A percentile compares a stretch with the other conserved stretches of the same genome.
These are phyloP conservation scores for Penelope pileata DNA, from an alignment of 2,113 vertebrate species.

Conservation along the genomic window DNA sequence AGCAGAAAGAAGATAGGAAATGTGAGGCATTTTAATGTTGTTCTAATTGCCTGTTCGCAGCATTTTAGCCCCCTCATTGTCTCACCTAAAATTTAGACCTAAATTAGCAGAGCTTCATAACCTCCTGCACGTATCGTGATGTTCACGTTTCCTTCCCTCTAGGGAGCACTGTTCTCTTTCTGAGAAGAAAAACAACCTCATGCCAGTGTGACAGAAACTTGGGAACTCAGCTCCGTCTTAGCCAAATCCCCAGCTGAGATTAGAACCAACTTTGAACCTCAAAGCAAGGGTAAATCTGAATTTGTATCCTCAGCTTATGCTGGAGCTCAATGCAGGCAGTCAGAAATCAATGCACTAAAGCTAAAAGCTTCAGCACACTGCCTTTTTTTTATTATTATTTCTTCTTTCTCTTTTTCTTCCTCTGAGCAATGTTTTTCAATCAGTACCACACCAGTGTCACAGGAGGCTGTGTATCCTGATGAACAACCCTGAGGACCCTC, in stretches of 20 bases:
- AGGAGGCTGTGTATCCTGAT: not conserved
- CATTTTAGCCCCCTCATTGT: not conserved
- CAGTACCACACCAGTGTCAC: not conserved
- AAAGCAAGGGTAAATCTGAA: constrained; percentile 58
- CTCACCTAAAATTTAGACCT: not conserved
- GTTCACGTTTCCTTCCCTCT: not conserved
- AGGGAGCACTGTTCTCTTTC: constrained; percentile 1
- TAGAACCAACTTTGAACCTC: constrained; percentile 35
- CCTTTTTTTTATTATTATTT: not conserved
- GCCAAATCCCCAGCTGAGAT: constrained; percentile 36
- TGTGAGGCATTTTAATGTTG: not conserved
- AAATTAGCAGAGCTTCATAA: not conserved
- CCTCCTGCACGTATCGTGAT: not conserved
- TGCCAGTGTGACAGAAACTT: not conserved
- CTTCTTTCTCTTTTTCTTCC: not conserved
- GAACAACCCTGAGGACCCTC: not conserved
- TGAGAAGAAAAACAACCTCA: not conserved
- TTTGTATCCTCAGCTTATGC: constrained; percentile 54
- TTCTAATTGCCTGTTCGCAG: not conserved
- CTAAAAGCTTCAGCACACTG: constrained; percentile 1
- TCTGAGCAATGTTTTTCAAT: not conserved
- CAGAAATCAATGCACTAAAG: constrained; percentile 44
- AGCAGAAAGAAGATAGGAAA: constrained; percentile 1
- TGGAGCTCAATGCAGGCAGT: constrained; percentile 9
- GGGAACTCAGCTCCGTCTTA: not conserved